Evolutionary conservation across 2,113 vertebrate genomes (phyloP), one percentile per base, ranked within the genome.

Genomic region (Oxyura jamaicensis): DNA sequence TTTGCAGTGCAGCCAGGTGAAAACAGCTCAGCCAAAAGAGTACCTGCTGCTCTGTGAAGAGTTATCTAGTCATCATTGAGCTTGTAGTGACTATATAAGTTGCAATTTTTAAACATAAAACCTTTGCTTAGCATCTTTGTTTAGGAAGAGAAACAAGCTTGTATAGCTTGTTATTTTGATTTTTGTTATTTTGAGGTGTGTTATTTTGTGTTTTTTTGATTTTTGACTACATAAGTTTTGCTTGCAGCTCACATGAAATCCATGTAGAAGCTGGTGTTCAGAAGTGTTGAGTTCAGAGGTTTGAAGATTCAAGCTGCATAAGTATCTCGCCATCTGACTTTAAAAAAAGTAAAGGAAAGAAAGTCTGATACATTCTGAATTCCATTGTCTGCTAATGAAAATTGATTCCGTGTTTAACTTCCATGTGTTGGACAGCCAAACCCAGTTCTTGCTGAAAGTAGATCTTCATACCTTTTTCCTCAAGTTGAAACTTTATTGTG

Each of bases 61-160:
- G 35, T 60, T 77, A 44, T 3, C 28, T 66, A 52, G 9, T 80
- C 68, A 23, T 76, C 41, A 29, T 52, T 76, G 65, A 60, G 13
- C 8, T 76, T 41, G 11, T 56, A 66, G 31, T 5, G 1, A 53
- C 6, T 0, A 0, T 41, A 2, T 44, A 84, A 48, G 7, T 22
- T 78, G 10, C 29, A 56, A 41, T 48, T 66, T 13, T 72, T 77
- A 59, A 81, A 92, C 14, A 15, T n/a, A 41, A 2, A 50, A 22
- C 11, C 59, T 86, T 66, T 81, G 65, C 66, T 46, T 21, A 46
- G 10, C 23, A 63, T 10, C 13, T 1, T 82, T 67, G 1, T 55
- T 92, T 50, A 80, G 31, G 23, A 55, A 80, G 80, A 81, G 2
- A 26, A 91, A 42, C 7, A 72, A n/a, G 82, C 78, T 4, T 75